Evolutionary conservation across 2,797 vertebrate genomes (phyloP), one percentile per base, ranked within the genome.

Genomic region (Thaleichthys pacificus): DNA sequence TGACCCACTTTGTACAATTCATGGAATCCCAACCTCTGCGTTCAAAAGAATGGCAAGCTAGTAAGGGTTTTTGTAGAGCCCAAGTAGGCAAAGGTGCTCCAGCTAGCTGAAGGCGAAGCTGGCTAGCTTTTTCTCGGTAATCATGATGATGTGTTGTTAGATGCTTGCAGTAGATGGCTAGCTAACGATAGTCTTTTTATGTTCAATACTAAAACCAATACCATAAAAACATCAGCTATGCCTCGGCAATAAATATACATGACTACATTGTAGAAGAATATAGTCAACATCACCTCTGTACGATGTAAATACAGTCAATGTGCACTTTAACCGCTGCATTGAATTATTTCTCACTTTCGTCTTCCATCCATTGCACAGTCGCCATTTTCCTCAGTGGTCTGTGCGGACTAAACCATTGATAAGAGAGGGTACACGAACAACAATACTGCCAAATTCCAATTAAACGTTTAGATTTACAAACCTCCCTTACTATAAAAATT

Each of bases 321-420:
- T 68, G 77, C 84, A 78, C 86, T 84, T 88, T 86, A 80, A 72
- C 80, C 82, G 77, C 83, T 85, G 90, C 92, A 93, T 92, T 92
- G 89, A 90, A 92, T 91, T 88, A 92, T 91, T 91, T 91, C 85
- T 91, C 92, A 91, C 86, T 93, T 92, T 92, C 90, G 91, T 93
- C 92, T 91, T 92, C 89, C 91, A 94, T 93, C 90, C 92, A 94
- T 92, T 92, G 90, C 91, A 90, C 91, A 91, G 93, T 92, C 92
- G 93, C 93, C 93, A 94, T 94, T 92, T 94, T 93, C 93, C 91
- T 89, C 91, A 90, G 90, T 93, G 89, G 88, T 92, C 91, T 91
- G 87, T 90, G 88, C 89, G 90, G 92, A 85, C 74, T 82, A 84
- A 78, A 81, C 83, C 90, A 94, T 89, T 75, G 78, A 81, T 75